These are phyloP conservation scores for Drosophila putrida DNA, from an alignment of 2,888 invertebrate genomes.

Conservation along the genomic window DNA sequence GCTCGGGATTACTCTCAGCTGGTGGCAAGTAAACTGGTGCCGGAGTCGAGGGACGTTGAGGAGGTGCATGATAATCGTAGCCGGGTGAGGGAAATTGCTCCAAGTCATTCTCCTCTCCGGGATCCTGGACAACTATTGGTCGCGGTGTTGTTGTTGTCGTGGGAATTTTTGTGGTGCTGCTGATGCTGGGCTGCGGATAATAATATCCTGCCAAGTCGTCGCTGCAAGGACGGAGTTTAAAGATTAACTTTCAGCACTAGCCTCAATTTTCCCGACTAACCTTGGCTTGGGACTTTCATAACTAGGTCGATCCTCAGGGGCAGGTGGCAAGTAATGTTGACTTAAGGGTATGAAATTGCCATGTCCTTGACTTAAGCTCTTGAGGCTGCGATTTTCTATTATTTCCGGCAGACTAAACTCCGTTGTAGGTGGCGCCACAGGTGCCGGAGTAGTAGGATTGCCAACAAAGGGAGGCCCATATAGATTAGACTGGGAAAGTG, in stretches of 20 bases:
- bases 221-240: conserved; percentile 23
- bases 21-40: conserved; percentile 73
- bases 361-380: conserved; percentile 50
- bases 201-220: conserved; percentile 67
- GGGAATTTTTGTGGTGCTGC: conserved; percentile 43
- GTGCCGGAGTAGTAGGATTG: conserved; percentile 52
- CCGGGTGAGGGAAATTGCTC: conserved; percentile 51
- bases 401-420: conserved; percentile 83
- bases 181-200: conserved; percentile 63
- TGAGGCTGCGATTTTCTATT: conserved; percentile 80
- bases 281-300: conserved; percentile 77
- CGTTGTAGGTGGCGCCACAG: conserved; percentile 71
- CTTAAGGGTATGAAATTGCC: conserved; percentile 80
- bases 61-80: conserved; percentile 77
- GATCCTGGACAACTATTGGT: conserved; percentile 79
- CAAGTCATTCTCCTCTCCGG: conserved; percentile 51
- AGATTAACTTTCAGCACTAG: too few species aligned
- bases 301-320: conserved; percentile 69
- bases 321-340: conserved; percentile 78
- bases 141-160: conserved; percentile 48
- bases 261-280: conserved; percentile 32
- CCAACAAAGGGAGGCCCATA: conserved; percentile 60
- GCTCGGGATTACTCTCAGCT: conserved; percentile 21
- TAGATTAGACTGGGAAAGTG: conserved; percentile 47
- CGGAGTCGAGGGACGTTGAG: conserved; percentile 65